These are phyloP conservation scores for Dinoponera quadriceps DNA, from an alignment of 1,140 invertebrate species.

Conservation along the genomic window DNA sequence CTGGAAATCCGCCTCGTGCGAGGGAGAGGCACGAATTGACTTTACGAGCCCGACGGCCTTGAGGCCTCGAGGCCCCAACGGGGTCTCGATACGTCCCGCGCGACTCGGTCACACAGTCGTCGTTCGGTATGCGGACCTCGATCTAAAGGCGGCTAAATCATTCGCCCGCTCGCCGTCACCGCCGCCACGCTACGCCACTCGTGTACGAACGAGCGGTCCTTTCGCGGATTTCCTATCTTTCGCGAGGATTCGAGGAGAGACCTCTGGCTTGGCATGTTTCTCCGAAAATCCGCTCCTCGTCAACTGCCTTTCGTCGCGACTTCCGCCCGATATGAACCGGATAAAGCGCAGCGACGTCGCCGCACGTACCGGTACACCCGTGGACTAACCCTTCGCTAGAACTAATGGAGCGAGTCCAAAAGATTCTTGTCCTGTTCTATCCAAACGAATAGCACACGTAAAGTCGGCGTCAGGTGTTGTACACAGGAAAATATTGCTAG, in stretches of 20 bases:
- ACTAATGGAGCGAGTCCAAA: too few species aligned
- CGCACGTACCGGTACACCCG: not conserved
- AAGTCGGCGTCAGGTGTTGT: too few species aligned
- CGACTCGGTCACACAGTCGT: constrained; percentile 72
- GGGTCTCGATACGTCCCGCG: constrained; percentile 69
- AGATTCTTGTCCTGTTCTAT: too few species aligned
- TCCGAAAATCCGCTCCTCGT: constrained; percentile 14
- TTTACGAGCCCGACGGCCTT: constrained; percentile 76
- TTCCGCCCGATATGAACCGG: not conserved
- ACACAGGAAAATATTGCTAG: too few species aligned
- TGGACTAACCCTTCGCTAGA: not conserved
- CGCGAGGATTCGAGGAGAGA: not conserved
- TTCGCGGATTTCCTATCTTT: not conserved
- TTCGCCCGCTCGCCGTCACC: constrained; percentile 53
- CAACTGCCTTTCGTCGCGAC: not conserved
- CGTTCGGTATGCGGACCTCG: constrained; percentile 76
- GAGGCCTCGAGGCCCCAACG: constrained; percentile 71
- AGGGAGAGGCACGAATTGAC: constrained; percentile 71
- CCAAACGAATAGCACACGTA: too few species aligned
- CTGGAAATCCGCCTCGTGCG: constrained; percentile 68
- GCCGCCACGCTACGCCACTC: constrained; percentile 66
- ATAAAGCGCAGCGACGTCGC: not conserved
- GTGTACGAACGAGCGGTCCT: constrained; percentile 66
- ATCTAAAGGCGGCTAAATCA: constrained; percentile 73
- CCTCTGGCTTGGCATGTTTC: constrained; percentile 25